Percentiles rank a stretch among this genome's conserved stretches.
Conservation (phyloP, 2,113 vertebrate species). For the Lepidiolamprologus cunningtoni region DNA sequence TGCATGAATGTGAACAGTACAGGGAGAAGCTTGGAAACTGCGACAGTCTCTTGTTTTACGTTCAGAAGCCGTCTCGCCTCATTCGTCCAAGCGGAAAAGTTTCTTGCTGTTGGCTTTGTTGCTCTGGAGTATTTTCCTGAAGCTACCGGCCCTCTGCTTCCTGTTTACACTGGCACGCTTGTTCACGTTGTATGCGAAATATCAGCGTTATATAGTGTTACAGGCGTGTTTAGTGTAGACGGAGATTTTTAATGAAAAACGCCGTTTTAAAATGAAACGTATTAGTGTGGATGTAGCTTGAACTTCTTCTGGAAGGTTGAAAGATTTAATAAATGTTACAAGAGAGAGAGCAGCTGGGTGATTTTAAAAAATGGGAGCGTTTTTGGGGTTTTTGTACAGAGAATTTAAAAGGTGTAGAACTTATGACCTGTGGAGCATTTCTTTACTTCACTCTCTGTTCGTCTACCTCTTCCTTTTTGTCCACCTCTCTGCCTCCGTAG, state of each 20-base stretch:
- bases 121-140: not conserved
- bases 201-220: not conserved
- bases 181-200: not conserved
- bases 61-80: not conserved
- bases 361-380: not conserved
- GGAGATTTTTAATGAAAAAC: not conserved
- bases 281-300: not conserved
- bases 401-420: not conserved
- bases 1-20: not conserved
- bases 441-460: slow-evolving; percentile 11
- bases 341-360: not conserved
- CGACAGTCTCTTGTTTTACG: not conserved
- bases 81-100: not conserved
- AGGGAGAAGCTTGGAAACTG: not conserved
- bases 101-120: not conserved
- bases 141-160: not conserved
- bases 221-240: not conserved
- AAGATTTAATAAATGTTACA: not conserved
- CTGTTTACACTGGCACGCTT: not conserved
- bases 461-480: slow-evolving; percentile 20
- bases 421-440: slow-evolving; percentile 28
- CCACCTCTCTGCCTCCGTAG: slow-evolving; percentile 4
- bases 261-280: not conserved
- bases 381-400: not conserved
- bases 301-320: not conserved